Conservation (phyloP, 1,140 invertebrate species). For the Cydia fagiglandana region DNA sequence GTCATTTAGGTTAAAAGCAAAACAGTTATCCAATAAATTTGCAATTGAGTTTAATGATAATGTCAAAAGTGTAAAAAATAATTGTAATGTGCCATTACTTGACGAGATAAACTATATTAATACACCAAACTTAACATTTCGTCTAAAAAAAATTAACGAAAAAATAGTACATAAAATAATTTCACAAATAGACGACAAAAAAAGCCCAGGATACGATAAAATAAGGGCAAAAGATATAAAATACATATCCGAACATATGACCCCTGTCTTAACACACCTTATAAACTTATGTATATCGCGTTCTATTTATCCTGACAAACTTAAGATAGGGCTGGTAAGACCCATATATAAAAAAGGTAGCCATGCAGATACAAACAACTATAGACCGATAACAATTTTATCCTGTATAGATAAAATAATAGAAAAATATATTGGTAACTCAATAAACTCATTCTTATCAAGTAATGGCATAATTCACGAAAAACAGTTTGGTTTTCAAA, state of each 20-base stretch:
- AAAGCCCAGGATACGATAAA: slow-evolving; percentile 30
- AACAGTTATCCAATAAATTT: slow-evolving; percentile 6
- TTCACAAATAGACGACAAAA: slow-evolving; percentile 21
- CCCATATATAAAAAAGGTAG: slow-evolving; percentile 32
- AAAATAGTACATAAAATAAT: slow-evolving; percentile 19
- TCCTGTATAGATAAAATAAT: no score
- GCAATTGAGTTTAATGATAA: slow-evolving; percentile 22
- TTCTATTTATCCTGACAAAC: not conserved
- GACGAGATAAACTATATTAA: slow-evolving; percentile 23
- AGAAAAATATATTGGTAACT: no score
- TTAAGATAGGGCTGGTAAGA: slow-evolving; percentile 22
- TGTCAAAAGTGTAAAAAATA: slow-evolving; percentile 1
- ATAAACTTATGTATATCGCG: slow-evolving; percentile 4
- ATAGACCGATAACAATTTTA: no score
- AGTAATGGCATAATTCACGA: no score
- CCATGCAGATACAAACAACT: slow-evolving; percentile 4
- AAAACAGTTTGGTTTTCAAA: no score
- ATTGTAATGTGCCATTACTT: slow-evolving; percentile 22
- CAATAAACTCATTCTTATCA: not conserved
- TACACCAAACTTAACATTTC: not conserved
- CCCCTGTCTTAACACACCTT: slow-evolving; percentile 30
- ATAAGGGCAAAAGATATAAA: slow-evolving; percentile 30
- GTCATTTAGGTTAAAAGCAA: not conserved
- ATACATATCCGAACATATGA: not conserved
- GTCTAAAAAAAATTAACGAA: slow-evolving; percentile 17